Percentiles rank a stretch among this genome's conserved stretches.
These are phyloP conservation scores for Stratiomys singularior DNA, from an alignment of 2,888 invertebrate genomes.

Conservation along the genomic window DNA sequence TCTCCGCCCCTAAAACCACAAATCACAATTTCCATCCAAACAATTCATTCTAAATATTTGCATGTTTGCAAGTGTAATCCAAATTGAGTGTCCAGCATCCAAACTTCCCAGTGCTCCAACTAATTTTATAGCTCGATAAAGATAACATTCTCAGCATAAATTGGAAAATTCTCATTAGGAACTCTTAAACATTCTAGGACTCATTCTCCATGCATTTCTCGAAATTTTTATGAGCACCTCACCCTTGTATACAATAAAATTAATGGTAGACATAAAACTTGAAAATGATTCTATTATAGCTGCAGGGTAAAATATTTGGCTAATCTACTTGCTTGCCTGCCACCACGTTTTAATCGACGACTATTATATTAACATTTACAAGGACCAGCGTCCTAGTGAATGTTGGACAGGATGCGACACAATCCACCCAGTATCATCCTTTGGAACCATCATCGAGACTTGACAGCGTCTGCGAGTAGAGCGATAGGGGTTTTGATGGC, in stretches of 20 bases:
- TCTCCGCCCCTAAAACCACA: too few relatives aligned
- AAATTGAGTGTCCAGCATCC: neutral
- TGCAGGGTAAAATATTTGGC: constrained; percentile 45
- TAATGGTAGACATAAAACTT: constrained; percentile 43
- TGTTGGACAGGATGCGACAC: neutral
- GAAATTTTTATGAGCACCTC: constrained; percentile 33
- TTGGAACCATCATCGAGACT: neutral
- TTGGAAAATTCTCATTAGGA: constrained; percentile 46
- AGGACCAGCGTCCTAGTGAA: neutral
- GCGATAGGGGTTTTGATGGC: neutral
- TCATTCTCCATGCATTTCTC: neutral
- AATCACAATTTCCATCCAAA: neutral
- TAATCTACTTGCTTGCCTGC: constrained; percentile 40
- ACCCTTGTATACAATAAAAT: constrained; percentile 33
- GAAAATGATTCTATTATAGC: constrained; percentile 46
- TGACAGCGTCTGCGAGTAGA: neutral
- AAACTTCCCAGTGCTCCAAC: neutral
- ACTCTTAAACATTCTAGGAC: constrained; percentile 16
- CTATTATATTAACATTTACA: constrained; percentile 45
- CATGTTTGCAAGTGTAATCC: neutral
- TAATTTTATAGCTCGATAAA: constrained; percentile 43
- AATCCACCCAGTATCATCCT: neutral
- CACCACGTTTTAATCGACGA: constrained; percentile 37
- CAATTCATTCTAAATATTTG: neutral
- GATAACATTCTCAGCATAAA: constrained; percentile 45